Percentiles rank a stretch among this genome's conserved stretches.
These are phyloP conservation scores for Machimus atricapillus DNA, from an alignment of 2,888 invertebrate genomes.

Conservation along the genomic window DNA sequence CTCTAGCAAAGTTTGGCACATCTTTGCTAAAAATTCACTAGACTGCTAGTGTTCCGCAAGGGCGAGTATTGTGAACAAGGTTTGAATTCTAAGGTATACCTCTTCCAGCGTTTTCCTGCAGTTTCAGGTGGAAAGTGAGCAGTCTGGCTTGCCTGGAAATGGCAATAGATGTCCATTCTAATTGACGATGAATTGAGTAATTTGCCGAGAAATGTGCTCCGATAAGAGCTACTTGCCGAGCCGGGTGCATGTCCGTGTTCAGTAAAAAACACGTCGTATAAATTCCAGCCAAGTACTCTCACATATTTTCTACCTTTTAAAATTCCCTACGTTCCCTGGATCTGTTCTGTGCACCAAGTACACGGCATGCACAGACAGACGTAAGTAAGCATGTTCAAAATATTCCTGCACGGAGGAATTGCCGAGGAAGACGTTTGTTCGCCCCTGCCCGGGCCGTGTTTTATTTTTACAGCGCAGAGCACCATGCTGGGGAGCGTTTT, in stretches of 20 bases:
- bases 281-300: background rate
- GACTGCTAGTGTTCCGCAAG: background rate
- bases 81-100: background rate
- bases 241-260: background rate
- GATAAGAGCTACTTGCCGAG: background rate
- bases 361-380: background rate
- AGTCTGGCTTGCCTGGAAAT: background rate
- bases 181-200: background rate
- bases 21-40: background rate
- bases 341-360: background rate
- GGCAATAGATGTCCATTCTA: background rate
- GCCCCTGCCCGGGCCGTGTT: background rate
- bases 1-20: background rate
- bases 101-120: background rate
- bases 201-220: background rate
- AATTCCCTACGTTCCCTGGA: background rate
- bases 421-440: background rate
- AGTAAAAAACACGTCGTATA: background rate
- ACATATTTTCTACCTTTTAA: slow-evolving; percentile 14
- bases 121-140: background rate
- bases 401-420: background rate
- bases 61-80: background rate
- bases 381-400: background rate
- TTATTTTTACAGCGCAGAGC: slow-evolving; percentile 16
- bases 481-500: slow-evolving; percentile 21